Conservation (phyloP, 2,113 vertebrate species). For the Tetrao urogallus region DNA sequence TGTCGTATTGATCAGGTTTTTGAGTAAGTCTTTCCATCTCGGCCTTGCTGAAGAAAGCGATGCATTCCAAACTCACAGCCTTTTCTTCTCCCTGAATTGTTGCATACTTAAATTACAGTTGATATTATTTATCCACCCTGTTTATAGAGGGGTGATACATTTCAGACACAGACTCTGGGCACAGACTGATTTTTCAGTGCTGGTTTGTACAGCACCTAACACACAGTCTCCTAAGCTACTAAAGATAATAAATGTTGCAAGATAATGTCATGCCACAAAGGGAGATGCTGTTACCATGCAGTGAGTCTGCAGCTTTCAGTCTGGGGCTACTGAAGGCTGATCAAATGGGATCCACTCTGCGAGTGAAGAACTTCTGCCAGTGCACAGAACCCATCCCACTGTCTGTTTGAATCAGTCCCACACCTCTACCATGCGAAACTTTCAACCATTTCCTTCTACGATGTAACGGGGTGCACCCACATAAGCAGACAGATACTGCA, state of each 20-base stretch:
- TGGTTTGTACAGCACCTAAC: background rate
- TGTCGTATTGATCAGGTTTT: background rate
- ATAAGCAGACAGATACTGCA: conserved; percentile 7
- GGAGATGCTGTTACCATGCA: background rate
- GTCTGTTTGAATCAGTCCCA: background rate
- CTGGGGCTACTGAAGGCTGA: background rate
- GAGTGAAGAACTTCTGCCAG: background rate
- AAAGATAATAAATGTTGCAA: background rate
- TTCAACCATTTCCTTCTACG: conserved; percentile 21
- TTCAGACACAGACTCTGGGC: background rate
- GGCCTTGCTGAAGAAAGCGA: background rate
- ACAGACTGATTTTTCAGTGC: background rate
- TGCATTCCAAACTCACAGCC: background rate
- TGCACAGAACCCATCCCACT: background rate
- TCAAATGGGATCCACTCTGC: background rate
- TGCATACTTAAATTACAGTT: background rate
- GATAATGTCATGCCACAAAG: background rate
- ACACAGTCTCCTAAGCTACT: background rate
- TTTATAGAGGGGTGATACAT: background rate
- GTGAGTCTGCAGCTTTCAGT: background rate
- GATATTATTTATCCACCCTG: background rate
- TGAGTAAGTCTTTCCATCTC: background rate
- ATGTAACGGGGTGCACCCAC: background rate
- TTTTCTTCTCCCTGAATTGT: background rate
- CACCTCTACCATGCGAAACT: conserved; percentile 28